Evolutionary conservation across 2,797 vertebrate genomes (phyloP), one percentile per base, ranked within the genome.

Genomic region (Phalanger gymnotis): DNA sequence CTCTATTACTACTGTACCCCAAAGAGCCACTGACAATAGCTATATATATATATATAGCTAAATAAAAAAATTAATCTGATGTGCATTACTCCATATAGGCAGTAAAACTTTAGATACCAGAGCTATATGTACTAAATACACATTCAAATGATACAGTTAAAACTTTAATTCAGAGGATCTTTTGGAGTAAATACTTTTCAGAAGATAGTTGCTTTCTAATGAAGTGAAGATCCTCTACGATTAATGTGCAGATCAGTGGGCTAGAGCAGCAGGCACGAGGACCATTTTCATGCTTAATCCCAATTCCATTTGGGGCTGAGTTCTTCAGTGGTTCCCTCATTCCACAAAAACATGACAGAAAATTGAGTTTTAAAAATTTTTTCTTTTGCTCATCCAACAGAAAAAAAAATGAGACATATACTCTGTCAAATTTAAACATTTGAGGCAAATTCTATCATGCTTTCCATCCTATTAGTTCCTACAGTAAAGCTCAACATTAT

Each of bases 401-500:
- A n/a, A 96, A 98, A 98, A 98, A 97, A 98, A 97, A 97, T 92
- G 73, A 97, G 94, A 98, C 96, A 92, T 97, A 91, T 97, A 96
- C 98, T 97, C 93, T 91, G 97, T 98, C 98, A 97, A 98, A 97
- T 97, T 99, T 99, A 99, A 99, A 99, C 99, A 99, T 98, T 98
- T 98, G 98, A 99, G 98, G 99, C 99, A 99, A 99, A 98, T 98
- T 98, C 99, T 98, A 98, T 99, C 99, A 98, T 99, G 97, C 98
- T 96, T 96, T 97, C 98, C 96, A 90, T 97, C 98, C 98, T 99
- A 99, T 98, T 99, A 99, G 99, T 98, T 99, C 99, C 99, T 99
- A 99, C 98, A 97, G 99, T 99, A 99, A 99, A 99, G 99, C 99
- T 99, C 99, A 99, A 99, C 99, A 98, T 99, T 98, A 99, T 97